Evolutionary conservation across 2,797 vertebrate species (phyloP).

Genomic region (Coendou prehensilis): DNA sequence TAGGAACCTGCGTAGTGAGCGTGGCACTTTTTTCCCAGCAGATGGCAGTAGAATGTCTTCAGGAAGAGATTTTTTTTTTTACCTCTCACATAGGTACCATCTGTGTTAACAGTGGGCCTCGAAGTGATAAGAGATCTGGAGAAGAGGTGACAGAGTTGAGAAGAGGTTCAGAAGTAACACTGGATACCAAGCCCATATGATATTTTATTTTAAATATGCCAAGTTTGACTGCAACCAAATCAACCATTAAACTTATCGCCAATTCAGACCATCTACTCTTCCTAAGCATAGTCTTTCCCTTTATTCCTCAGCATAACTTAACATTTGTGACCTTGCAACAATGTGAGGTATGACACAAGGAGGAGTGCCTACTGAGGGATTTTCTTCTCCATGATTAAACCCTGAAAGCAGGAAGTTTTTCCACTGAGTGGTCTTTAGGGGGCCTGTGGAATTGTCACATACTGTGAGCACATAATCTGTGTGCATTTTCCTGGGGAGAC

Average conservation of each 20-base stretch:
- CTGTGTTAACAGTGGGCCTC: background rate
- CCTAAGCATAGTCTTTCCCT: background rate
- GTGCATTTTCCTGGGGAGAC: background rate
- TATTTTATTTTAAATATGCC: background rate
- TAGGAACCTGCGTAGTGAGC: no score
- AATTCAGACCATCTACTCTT: background rate
- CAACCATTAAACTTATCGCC: background rate
- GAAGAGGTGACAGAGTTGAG: background rate
- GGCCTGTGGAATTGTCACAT: background rate
- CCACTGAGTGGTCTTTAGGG: background rate
- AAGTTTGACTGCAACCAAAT: background rate
- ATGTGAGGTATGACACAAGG: background rate
- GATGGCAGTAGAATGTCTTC: constrained; percentile 71
- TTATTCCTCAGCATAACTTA: background rate
- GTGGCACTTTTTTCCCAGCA: constrained; percentile 57
- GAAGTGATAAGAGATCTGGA: background rate
- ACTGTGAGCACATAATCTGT: background rate
- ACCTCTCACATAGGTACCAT: accelerated
- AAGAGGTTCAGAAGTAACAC: background rate
- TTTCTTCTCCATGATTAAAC: background rate
- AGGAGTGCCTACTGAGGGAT: background rate
- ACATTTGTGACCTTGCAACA: background rate
- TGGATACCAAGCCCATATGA: background rate
- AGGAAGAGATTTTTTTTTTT: background rate
- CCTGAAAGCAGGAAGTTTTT: background rate